Percentiles rank a stretch among this genome's conserved stretches.
Conservation (phyloP, 2,113 vertebrate genomes). For the Xenus cinereus region DNA sequence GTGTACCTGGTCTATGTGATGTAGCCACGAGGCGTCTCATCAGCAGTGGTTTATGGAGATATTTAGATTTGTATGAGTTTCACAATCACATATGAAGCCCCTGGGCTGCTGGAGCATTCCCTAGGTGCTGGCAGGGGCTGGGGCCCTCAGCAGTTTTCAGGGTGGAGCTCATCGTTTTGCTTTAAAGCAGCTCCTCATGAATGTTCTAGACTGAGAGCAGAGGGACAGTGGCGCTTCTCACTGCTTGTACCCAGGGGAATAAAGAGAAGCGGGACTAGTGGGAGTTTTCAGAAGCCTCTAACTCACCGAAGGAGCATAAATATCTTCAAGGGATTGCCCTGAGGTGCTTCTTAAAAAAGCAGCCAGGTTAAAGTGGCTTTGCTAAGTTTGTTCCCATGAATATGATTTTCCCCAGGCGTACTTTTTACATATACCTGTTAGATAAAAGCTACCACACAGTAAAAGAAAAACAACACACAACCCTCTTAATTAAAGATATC, state of each 20-base stretch:
- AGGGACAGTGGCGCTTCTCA: constrained; percentile 39
- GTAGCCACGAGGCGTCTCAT: neutral
- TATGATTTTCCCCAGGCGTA: constrained; percentile 55
- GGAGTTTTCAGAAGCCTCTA: constrained; percentile 57
- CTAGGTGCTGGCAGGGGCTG: neutral
- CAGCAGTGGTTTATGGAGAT: neutral
- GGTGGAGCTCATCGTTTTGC: neutral
- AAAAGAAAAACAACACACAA: constrained; percentile 45
- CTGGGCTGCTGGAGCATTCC: neutral
- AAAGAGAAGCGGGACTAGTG: constrained; percentile 24
- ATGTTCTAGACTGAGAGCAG: constrained; percentile 22
- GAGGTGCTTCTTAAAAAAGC: constrained; percentile 62
- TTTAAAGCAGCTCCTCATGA: constrained; percentile 13
- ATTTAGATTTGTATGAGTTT: neutral
- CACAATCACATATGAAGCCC: neutral
- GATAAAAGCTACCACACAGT: constrained; percentile 63
- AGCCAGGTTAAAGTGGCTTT: constrained; percentile 55
- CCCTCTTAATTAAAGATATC: constrained; percentile 65
- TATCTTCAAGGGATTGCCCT: constrained; percentile 60
- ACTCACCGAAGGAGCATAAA: constrained; percentile 41
- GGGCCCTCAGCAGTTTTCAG: neutral
- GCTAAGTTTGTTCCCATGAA: constrained; percentile 64
- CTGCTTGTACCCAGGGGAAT: neutral
- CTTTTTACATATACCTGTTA: constrained; percentile 59
- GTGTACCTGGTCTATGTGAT: neutral